Percentiles rank a stretch among this genome's conserved stretches.
These are phyloP conservation scores for Pimephales promelas DNA, from an alignment of 2,113 vertebrate genomes.

Conservation along the genomic window DNA sequence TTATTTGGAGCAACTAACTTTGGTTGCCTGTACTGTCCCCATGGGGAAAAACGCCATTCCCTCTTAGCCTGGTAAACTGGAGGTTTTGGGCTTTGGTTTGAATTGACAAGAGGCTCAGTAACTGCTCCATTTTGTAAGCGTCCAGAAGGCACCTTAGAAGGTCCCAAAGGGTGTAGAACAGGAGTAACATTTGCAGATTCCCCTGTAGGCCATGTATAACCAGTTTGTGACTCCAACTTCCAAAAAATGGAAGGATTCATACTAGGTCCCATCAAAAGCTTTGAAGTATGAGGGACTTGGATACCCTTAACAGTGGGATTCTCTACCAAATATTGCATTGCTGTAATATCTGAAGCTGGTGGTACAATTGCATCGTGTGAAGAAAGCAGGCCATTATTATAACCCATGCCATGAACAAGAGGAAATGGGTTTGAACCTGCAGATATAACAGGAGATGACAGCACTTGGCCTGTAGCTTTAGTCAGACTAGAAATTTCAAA, in stretches of 20 bases:
- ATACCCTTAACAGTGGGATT: not conserved
- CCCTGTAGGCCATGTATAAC: not conserved
- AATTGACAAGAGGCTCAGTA: not conserved
- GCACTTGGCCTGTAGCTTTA: constrained; percentile 11
- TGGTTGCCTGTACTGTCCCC: not conserved
- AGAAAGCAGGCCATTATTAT: not conserved
- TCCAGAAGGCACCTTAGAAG: not conserved
- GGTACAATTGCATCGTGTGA: not conserved
- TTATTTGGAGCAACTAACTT: not conserved
- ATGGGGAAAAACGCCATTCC: not conserved
- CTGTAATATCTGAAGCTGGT: not conserved
- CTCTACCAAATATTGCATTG: not conserved
- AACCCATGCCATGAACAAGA: constrained; percentile 4
- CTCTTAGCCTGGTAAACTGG: not conserved
- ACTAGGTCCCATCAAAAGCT: not conserved
- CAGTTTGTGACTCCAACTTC: not conserved
- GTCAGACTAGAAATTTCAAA: not conserved
- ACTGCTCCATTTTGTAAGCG: not conserved
- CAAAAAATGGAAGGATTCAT: not conserved
- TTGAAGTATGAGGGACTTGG: not conserved
- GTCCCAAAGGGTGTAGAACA: not conserved
- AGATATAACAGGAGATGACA: not conserved
- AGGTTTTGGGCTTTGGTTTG: not conserved
- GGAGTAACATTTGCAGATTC: not conserved
- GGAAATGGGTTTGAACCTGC: not conserved